Evolutionary conservation across 2,113 vertebrate species (phyloP).

Genomic region (Ptyas mucosa): DNA sequence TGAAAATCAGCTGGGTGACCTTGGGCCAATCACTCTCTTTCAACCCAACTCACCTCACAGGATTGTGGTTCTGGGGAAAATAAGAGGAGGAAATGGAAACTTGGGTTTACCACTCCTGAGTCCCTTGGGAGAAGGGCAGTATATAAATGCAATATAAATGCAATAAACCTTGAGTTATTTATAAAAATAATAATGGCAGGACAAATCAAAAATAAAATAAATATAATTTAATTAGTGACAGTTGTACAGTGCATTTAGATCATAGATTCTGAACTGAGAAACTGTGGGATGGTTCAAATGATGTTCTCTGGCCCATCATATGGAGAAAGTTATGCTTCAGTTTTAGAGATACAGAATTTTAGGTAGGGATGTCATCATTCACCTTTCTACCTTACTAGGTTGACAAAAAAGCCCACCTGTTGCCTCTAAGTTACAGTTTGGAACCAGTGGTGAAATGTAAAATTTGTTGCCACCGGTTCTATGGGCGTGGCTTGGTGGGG

Average conservation of each 20-base stretch:
- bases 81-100: not conserved
- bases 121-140: no score
- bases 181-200: not conserved
- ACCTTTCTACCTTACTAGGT: not conserved
- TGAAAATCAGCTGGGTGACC: not conserved
- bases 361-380: not conserved
- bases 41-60: not conserved
- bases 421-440: not conserved
- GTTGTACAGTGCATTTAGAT: not conserved
- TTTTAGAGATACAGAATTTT: not conserved
- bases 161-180: not conserved
- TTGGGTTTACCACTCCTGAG: not conserved
- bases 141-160: no score
- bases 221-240: not conserved
- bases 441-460: not conserved
- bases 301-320: not conserved
- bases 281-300: not conserved
- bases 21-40: not conserved
- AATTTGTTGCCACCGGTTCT: no score
- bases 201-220: not conserved
- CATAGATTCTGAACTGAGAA: not conserved
- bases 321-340: not conserved
- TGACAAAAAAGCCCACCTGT: not conserved
- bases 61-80: not conserved
- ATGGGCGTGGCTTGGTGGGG: no score